phyloP scores from a whole-genome alignment of 2,888 invertebrate genomes.

The Lasioglossum marginatum region DNA sequence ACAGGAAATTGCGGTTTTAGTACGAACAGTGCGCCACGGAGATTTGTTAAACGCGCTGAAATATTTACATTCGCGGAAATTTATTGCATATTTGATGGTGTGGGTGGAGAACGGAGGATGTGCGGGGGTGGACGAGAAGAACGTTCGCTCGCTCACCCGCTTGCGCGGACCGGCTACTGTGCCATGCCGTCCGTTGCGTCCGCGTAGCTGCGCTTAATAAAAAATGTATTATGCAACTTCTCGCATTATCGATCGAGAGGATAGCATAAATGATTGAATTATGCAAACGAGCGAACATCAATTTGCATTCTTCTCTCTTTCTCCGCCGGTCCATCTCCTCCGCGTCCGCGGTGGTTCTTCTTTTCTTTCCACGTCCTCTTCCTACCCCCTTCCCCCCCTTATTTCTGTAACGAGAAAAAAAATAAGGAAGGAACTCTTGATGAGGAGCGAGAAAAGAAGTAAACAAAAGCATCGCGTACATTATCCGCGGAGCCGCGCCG shows the following conservation, averaged over 20 bases:
- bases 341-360: neutral
- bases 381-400: neutral
- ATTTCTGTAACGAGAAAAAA: slow-evolving; percentile 49
- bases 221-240: slow-evolving; percentile 63
- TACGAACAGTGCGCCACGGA: slow-evolving; percentile 48
- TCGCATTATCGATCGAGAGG: slow-evolving; percentile 59
- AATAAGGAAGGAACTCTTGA: slow-evolving; percentile 36
- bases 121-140: neutral
- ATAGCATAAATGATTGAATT: slow-evolving; percentile 63
- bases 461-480: slow-evolving; percentile 40
- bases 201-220: slow-evolving; percentile 54
- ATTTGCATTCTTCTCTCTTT: slow-evolving; percentile 46
- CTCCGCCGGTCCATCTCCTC: neutral
- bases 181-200: slow-evolving; percentile 2
- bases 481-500: slow-evolving; percentile 20
- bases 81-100: slow-evolving; percentile 63
- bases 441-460: slow-evolving; percentile 32
- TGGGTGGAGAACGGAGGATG: neutral
- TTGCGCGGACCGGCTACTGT: neutral
- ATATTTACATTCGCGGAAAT: slow-evolving; percentile 69
- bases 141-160: neutral
- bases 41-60: slow-evolving; percentile 66
- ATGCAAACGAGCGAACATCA: slow-evolving; percentile 55
- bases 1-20: slow-evolving; percentile 69
- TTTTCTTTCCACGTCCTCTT: neutral